Evolutionary conservation across 2,888 invertebrate species (phyloP).

Genomic region (Odontothrips loti): DNA sequence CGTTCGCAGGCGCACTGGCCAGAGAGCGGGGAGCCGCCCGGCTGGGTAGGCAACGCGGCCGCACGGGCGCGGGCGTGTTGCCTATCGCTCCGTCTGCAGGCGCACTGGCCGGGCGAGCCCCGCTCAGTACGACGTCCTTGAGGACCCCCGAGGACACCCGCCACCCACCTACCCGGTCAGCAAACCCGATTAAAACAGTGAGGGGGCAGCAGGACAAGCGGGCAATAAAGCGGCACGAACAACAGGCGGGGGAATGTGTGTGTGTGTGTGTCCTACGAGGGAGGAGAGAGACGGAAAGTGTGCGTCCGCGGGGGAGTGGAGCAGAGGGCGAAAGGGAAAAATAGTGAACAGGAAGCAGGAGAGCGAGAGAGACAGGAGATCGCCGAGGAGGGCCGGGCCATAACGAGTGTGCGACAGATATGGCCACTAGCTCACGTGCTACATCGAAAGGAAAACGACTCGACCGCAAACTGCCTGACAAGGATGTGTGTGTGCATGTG

Average conservation of each 20-base stretch:
- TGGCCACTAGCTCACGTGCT: slow-evolving; percentile 24
- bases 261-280: neutral
- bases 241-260: neutral
- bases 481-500: neutral
- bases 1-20: neutral
- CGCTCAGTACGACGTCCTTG: neutral
- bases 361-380: neutral
- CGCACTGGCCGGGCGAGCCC: neutral
- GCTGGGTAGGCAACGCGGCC: neutral
- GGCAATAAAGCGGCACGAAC: neutral
- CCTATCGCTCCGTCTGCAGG: neutral
- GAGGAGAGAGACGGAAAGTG: neutral
- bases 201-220: neutral
- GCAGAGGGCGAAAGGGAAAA: neutral
- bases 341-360: neutral
- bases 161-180: neutral
- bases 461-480: neutral
- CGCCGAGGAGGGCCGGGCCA: neutral
- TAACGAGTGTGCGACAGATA: slow-evolving; percentile 22
- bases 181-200: neutral
- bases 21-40: neutral
- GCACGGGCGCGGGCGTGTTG: neutral
- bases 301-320: neutral
- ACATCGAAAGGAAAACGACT: slow-evolving; percentile 18
- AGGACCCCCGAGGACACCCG: no score